Evolutionary conservation across 2,888 invertebrate genomes (phyloP).

Genomic region (Ochlodes sylvanus): DNA sequence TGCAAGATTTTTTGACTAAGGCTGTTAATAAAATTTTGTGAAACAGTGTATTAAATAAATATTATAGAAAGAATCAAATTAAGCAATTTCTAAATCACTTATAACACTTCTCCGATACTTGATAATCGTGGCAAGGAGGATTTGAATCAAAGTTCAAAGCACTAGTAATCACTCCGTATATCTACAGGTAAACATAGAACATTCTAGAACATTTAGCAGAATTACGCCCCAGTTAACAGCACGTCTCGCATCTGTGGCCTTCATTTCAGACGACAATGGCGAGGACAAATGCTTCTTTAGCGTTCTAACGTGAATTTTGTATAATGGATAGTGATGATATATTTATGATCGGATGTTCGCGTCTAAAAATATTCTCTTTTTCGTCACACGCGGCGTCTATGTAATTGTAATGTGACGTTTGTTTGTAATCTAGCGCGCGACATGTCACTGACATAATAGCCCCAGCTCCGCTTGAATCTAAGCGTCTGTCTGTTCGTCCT

Average conservation of each 20-base stretch:
- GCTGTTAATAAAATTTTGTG: too few relatives aligned
- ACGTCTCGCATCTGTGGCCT: slow-evolving; percentile 28
- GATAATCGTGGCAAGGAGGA: too few relatives aligned
- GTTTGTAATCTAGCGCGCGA: not conserved
- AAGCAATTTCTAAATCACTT: too few relatives aligned
- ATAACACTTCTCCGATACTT: too few relatives aligned
- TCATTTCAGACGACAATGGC: slow-evolving; percentile 17
- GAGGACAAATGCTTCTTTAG: slow-evolving; percentile 30
- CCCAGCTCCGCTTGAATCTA: too few relatives aligned
- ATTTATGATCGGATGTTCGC: slow-evolving; percentile 16
- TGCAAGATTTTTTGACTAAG: too few relatives aligned
- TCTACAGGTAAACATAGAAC: too few relatives aligned
- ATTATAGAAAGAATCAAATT: too few relatives aligned
- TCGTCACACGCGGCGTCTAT: not conserved
- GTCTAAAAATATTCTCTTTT: not conserved
- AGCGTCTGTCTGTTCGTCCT: too few relatives aligned
- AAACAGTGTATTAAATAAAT: too few relatives aligned
- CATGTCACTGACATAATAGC: not conserved
- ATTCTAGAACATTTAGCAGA: slow-evolving; percentile 40
- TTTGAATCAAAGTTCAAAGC: too few relatives aligned
- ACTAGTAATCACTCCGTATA: too few relatives aligned
- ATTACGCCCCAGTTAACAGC: slow-evolving; percentile 26
- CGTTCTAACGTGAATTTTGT: slow-evolving; percentile 23
- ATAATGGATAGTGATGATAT: slow-evolving; percentile 3
- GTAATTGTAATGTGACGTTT: not conserved